phyloP scores from a whole-genome alignment of 2,113 vertebrate species.

The Crotalus viridis region DNA sequence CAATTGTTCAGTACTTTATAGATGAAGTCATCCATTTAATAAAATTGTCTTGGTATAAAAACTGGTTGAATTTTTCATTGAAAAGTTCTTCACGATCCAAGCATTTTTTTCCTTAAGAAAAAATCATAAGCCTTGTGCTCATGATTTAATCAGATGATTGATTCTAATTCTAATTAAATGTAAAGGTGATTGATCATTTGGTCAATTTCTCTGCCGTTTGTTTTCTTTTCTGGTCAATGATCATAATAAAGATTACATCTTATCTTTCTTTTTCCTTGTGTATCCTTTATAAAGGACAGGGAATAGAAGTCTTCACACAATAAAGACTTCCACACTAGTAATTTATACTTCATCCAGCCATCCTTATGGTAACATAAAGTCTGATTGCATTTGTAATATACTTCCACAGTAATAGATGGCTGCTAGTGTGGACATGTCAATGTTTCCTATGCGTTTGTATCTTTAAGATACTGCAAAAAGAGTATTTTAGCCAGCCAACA shows the following conservation, averaged over 20 bases:
- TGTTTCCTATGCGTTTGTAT: neutral
- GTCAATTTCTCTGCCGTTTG: neutral
- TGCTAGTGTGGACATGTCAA: neutral
- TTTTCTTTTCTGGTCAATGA: neutral
- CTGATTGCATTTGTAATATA: neutral
- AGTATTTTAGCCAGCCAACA: neutral
- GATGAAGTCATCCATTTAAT: constrained; percentile 42
- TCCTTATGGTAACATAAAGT: neutral
- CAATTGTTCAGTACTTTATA: constrained; percentile 26
- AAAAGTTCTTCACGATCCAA: constrained; percentile 7
- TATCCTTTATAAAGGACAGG: neutral
- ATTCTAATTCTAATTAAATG: neutral
- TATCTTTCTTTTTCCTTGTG: neutral
- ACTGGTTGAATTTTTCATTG: constrained; percentile 33
- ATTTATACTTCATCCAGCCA: neutral
- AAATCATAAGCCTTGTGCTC: neutral
- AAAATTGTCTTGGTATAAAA: constrained; percentile 22
- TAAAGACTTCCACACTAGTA: neutral
- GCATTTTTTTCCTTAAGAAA: neutral
- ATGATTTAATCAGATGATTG: neutral
- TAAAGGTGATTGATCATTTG: neutral
- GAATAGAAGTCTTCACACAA: neutral
- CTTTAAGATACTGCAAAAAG: neutral
- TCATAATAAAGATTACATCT: neutral
- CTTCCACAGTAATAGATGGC: neutral